Base-by-base conservation (phyloP, 2,797 vertebrate genomes). In the Huso huso region DNA sequence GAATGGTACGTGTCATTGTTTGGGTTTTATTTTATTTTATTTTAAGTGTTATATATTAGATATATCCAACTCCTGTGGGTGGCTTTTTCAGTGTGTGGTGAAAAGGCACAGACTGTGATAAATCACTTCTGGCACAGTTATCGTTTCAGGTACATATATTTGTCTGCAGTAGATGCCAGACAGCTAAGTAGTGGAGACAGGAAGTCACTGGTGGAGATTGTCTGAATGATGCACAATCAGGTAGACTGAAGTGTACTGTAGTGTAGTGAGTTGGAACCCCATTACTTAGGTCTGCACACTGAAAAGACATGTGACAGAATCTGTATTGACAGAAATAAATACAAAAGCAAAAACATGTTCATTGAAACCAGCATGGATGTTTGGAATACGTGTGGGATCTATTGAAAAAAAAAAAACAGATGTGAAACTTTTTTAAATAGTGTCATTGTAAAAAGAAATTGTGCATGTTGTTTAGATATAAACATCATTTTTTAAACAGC, bases 71-170 rank as follows among this genome's bases (percentile, higher is more conserved):
- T 58, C 55, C 15, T 11, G 11, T 58, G 55, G 10, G 10, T 58
- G 55, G 48, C 6, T 13, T 18, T 62, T 10, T 37, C 9, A 62
- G 18, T 18, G 18, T 62, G 9, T 48, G 37, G 18, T 62, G 15
- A 49, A n/a, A 79, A 79, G 81, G 80, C 77, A 84, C 76, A 84
- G 78, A 73, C 71, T 76, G 75, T 84, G 82, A 87, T 87, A 77
- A 83, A 87, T 84, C 80, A 73, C 6, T 4, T 74, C 74, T 75
- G 73, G 70, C 74, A 68, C 74, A 80, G 77, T 75, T 84, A 81
- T 84, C 79, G 85, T 86, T 85, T 15, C 82, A 78, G 84, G 81
- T 64, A 6, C 85, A 87, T 84, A 76, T 85, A 83, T 81, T 78
- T 76, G 80, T 84, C 85, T 86, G 82, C 76, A 84, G 72, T 77